A percentile compares a stretch with the other conserved stretches of the same genome.
These are phyloP conservation scores for Gallinago nigripennis DNA, from an alignment of 2,797 vertebrate species.

Conservation along the genomic window DNA sequence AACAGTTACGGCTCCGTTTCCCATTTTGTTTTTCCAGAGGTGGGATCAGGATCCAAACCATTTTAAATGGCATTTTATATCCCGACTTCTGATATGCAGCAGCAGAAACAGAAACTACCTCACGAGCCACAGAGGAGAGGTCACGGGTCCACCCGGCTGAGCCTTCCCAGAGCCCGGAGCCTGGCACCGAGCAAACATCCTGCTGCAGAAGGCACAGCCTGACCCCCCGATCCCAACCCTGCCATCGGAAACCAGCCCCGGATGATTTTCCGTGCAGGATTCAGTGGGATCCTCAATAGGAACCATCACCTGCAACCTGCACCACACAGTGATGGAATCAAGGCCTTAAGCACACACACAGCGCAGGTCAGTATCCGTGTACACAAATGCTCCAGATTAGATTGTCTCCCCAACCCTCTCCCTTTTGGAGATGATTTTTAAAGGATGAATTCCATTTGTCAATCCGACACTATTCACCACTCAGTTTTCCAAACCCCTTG, in stretches of 20 bases:
- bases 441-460: not conserved
- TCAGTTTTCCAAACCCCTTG: not conserved
- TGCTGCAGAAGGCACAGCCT: not conserved
- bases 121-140: not conserved
- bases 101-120: not conserved
- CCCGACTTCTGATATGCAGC: accelerated
- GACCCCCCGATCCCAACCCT: not conserved
- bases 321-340: not conserved
- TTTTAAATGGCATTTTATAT: accelerated
- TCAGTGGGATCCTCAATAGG: not conserved
- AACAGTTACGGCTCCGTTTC: accelerated
- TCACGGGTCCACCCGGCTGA: not conserved
- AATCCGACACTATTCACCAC: not conserved
- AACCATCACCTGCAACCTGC: not conserved
- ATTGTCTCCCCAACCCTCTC: not conserved
- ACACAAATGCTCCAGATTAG: not conserved
- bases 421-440: not conserved
- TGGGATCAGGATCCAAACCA: not conserved
- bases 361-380: not conserved
- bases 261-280: not conserved
- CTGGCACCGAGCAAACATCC: conserved; percentile 11
- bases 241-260: not conserved
- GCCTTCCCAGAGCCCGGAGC: not conserved
- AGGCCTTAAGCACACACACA: not conserved
- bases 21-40: not conserved